phyloP scores from a whole-genome alignment of 2,888 invertebrate species.

The Antheraea yamamai region DNA sequence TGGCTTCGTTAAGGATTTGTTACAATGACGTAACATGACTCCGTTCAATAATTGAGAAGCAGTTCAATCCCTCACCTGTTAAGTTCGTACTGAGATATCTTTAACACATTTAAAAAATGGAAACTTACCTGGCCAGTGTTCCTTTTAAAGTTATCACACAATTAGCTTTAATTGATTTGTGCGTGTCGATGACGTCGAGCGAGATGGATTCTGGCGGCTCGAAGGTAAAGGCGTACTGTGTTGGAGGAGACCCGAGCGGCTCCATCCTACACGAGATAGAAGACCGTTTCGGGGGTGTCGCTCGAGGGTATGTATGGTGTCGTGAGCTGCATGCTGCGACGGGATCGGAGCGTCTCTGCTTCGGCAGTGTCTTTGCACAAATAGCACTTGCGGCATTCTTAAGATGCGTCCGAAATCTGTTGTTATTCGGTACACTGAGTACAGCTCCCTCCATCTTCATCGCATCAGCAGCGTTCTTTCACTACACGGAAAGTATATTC shows the following conservation, averaged over 20 bases:
- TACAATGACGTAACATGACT: not conserved
- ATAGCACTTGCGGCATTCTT: conserved; percentile 76
- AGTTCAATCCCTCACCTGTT: not conserved
- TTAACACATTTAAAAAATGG: conserved; percentile 5
- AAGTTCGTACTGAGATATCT: not conserved
- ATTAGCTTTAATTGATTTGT: conserved; percentile 47
- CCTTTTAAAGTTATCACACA: conserved; percentile 63
- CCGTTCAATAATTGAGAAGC: not conserved
- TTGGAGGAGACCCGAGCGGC: conserved; percentile 53
- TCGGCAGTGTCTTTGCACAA: conserved; percentile 73
- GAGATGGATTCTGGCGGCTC: conserved; percentile 50
- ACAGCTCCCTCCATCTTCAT: conserved; percentile 78
- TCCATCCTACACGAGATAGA: conserved; percentile 68
- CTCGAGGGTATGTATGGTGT: conserved; percentile 73
- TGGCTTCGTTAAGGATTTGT: not conserved
- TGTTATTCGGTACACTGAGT: conserved; percentile 73
- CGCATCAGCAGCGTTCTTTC: conserved; percentile 32
- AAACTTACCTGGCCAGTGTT: conserved; percentile 66
- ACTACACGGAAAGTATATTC: conserved; percentile 60
- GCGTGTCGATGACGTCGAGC: conserved; percentile 36
- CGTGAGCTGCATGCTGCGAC: conserved; percentile 54
- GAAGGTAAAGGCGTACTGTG: conserved; percentile 43
- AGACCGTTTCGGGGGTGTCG: conserved; percentile 65
- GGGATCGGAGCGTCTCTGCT: conserved; percentile 69
- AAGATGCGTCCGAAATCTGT: conserved; percentile 70